These are phyloP conservation scores for Chiroxiphia lanceolata DNA, from an alignment of 2,797 vertebrate species.

Conservation along the genomic window DNA sequence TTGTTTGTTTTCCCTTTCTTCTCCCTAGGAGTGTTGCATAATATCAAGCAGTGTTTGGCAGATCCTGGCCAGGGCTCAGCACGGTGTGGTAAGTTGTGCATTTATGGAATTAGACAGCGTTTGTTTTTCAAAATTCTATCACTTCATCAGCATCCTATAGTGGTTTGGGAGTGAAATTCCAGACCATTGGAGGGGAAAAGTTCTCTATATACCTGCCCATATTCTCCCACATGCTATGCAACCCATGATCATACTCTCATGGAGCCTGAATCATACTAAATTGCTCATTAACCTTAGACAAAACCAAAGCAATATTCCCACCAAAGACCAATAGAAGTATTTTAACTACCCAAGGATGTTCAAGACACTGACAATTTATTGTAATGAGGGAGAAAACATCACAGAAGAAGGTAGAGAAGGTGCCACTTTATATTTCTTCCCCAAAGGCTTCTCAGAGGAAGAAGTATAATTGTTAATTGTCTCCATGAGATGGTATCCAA, in stretches of 20 bases:
- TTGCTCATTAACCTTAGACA: background rate
- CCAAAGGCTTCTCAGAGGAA: background rate
- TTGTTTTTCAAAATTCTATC: background rate
- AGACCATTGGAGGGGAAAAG: background rate
- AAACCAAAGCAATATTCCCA: background rate
- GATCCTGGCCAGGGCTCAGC: background rate
- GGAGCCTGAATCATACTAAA: background rate
- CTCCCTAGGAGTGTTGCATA: background rate
- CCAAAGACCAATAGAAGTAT: background rate
- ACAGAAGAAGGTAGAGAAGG: background rate
- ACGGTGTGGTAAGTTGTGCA: accelerated
- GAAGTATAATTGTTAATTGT: background rate
- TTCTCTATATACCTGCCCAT: background rate
- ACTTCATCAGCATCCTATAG: background rate
- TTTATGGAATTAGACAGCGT: background rate
- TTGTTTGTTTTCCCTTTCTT: background rate
- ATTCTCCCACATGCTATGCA: background rate
- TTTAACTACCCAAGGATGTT: background rate
- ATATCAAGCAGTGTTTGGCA: background rate
- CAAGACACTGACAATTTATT: background rate
- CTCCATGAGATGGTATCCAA: background rate
- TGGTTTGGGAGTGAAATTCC: background rate
- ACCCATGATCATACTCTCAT: background rate
- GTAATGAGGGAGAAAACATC: background rate
- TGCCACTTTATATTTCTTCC: background rate